Percentiles rank a stretch among this genome's conserved stretches.
These are phyloP conservation scores for Eolophus roseicapilla DNA, from an alignment of 2,113 vertebrate species.

Conservation along the genomic window DNA sequence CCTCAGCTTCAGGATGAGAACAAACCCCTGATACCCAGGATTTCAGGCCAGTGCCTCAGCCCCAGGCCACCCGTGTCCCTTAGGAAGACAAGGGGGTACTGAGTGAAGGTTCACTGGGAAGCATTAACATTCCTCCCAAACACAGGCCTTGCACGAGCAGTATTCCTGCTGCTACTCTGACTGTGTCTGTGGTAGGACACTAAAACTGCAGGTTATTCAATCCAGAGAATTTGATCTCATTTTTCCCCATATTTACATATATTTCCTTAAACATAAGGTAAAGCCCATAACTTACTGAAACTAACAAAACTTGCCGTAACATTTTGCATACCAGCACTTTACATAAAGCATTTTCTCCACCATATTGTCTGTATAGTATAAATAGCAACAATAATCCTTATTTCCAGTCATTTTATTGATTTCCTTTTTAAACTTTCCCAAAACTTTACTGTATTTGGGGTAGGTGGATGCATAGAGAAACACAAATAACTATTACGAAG, in stretches of 20 bases:
- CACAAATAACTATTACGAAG: not conserved
- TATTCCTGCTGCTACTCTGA: not conserved
- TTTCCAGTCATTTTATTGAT: not conserved
- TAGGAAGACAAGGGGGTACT: not conserved
- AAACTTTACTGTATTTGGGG: not conserved
- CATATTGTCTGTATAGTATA: not conserved
- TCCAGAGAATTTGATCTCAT: not conserved
- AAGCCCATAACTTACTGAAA: not conserved
- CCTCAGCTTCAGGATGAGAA: conserved; percentile 56
- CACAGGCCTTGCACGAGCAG: not conserved
- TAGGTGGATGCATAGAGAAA: not conserved
- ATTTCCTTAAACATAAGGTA: conserved; percentile 9
- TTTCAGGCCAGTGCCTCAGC: conserved; percentile 36
- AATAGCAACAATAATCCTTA: not conserved
- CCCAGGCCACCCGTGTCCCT: not conserved
- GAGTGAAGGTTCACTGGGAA: conserved; percentile 33
- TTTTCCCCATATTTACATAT: not conserved
- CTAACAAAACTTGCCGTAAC: not conserved
- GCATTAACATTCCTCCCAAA: not conserved
- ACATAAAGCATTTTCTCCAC: not conserved
- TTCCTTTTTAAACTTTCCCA: not conserved
- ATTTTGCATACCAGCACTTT: not conserved
- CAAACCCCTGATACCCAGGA: conserved; percentile 57
- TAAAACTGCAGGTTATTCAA: not conserved
- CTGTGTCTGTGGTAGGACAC: not conserved